A percentile compares a stretch with the other conserved stretches of the same genome.
Evolutionary conservation across 1,140 invertebrate species (phyloP).

Genomic region (Liolophura sinensis): DNA sequence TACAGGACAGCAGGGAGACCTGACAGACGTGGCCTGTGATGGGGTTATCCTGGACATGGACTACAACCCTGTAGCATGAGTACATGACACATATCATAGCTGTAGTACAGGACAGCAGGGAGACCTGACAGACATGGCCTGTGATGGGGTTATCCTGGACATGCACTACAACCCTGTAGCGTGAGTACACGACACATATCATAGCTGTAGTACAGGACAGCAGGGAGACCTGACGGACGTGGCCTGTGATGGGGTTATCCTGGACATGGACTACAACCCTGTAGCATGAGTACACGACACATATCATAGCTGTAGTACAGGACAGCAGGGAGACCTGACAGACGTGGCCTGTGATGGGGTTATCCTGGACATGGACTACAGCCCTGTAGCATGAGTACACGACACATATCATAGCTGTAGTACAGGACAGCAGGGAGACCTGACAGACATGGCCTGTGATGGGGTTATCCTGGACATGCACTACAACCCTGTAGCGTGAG

Average conservation of each 20-base stretch:
- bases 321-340: no score
- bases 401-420: no score
- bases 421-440: no score
- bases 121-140: constrained; percentile 24
- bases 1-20: constrained; percentile 8
- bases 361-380: constrained; percentile 55
- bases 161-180: constrained; percentile 48
- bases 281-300: constrained; percentile 9
- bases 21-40: constrained; percentile 22
- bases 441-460: constrained; percentile 54
- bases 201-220: constrained; percentile 6
- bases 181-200: constrained; percentile 24
- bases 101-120: no score
- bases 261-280: constrained; percentile 25
- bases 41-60: constrained; percentile 30
- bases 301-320: no score
- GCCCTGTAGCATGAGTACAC: constrained; percentile 34
- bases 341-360: constrained; percentile 53
- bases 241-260: constrained; percentile 30
- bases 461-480: constrained; percentile 56
- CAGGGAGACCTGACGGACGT: constrained; percentile 14
- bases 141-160: constrained; percentile 55
- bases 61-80: constrained; percentile 18
- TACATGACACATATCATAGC: constrained; percentile 7
- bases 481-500: constrained; percentile 43